These are phyloP conservation scores for Danio jaintianensis DNA, from an alignment of 2,797 vertebrate genomes.

Conservation along the genomic window DNA sequence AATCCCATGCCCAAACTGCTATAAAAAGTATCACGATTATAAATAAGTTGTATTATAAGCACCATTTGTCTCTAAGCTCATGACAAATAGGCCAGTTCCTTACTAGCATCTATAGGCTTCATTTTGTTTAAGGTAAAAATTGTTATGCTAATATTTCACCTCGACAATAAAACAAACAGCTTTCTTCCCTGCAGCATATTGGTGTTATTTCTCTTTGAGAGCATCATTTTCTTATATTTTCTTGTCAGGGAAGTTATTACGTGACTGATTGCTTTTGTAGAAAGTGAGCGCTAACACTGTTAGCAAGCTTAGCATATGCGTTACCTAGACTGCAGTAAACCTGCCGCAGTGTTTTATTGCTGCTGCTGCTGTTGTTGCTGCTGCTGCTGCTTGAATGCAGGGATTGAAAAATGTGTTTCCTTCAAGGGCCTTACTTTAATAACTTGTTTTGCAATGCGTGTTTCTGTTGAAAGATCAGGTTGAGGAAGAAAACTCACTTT, in stretches of 20 bases:
- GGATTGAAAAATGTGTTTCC: not conserved
- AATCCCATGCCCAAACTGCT: not conserved
- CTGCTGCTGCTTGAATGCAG: not conserved
- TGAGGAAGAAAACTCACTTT: not conserved
- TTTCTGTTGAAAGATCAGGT: not conserved
- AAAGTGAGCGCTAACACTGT: not conserved
- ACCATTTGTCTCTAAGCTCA: slow-evolving; percentile 8
- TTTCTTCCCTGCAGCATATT: not conserved
- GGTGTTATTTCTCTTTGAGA: slow-evolving; percentile 1
- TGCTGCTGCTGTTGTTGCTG: too few species aligned
- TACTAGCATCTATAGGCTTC: not conserved
- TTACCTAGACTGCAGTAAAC: not conserved
- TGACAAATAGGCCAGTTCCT: slow-evolving; percentile 10
- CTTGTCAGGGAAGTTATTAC: not conserved
- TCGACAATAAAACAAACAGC: not conserved
- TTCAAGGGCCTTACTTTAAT: not conserved
- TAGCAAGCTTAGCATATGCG: not conserved
- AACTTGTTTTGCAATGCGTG: not conserved
- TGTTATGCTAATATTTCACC: not conserved
- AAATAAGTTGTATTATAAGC: not conserved
- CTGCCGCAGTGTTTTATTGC: not conserved
- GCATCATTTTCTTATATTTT: not conserved
- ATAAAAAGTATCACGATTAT: not conserved
- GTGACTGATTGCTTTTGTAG: slow-evolving; percentile 4
- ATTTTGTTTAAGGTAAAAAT: not conserved